Percentiles rank a stretch among this genome's conserved stretches.
These are phyloP conservation scores for Drosophila anomelani DNA, from an alignment of 2,888 invertebrate species.

Conservation along the genomic window DNA sequence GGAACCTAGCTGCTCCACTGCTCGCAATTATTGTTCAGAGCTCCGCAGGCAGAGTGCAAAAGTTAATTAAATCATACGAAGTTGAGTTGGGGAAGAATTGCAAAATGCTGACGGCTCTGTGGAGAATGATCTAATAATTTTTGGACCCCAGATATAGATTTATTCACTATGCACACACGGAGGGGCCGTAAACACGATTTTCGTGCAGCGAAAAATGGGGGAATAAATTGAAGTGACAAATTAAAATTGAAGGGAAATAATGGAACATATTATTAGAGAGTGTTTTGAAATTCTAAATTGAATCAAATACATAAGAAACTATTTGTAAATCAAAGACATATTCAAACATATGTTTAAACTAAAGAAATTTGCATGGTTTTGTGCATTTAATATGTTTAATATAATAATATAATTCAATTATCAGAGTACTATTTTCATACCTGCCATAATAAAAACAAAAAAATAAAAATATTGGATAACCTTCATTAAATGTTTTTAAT, in stretches of 20 bases:
- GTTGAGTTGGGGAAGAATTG: slow-evolving; percentile 48
- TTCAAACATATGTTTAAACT: too few relatives aligned
- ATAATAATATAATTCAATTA: too few relatives aligned
- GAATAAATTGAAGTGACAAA: background rate
- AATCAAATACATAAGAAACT: too few relatives aligned
- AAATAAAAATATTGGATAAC: too few relatives aligned
- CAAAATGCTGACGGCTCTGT: slow-evolving; percentile 30
- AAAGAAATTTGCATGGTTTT: too few relatives aligned
- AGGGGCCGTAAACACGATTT: slow-evolving; percentile 37
- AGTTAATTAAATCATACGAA: slow-evolving; percentile 56
- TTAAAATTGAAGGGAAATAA: too few relatives aligned
- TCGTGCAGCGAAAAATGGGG: slow-evolving; percentile 5
- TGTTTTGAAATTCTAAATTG: background rate
- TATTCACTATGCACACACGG: slow-evolving; percentile 21
- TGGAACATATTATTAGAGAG: too few relatives aligned
- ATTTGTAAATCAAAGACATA: background rate
- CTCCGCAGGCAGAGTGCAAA: slow-evolving; percentile 51
- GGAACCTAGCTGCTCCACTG: slow-evolving; percentile 29
- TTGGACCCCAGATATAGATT: slow-evolving; percentile 13
- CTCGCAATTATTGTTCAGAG: slow-evolving; percentile 54
- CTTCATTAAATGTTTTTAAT: too few relatives aligned
- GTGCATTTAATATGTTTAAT: too few relatives aligned
- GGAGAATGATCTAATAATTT: slow-evolving; percentile 57
- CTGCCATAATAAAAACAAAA: too few relatives aligned
- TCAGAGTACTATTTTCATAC: too few relatives aligned